A percentile compares a stretch with the other conserved stretches of the same genome.
phyloP scores from a whole-genome alignment of 2,113 vertebrate species.

The Oreocharis arfaki region DNA sequence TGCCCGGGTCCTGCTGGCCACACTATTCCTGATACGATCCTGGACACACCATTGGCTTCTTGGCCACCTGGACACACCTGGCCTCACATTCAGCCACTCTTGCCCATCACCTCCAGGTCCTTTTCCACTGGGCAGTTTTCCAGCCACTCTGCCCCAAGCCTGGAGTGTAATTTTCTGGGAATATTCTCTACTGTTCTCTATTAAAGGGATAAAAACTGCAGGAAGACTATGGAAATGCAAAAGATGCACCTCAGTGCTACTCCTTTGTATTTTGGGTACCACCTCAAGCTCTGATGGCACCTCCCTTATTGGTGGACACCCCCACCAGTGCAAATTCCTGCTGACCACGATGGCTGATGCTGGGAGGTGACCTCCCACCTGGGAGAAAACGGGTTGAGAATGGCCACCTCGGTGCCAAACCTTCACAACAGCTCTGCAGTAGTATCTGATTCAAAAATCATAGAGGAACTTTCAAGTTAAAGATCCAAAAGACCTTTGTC shows the following conservation, averaged over 20 bases:
- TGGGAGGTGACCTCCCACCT: not conserved
- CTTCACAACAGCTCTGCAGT: not conserved
- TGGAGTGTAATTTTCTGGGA: not conserved
- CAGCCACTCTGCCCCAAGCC: not conserved
- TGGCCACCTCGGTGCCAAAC: rapidly evolving
- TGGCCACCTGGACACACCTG: not conserved
- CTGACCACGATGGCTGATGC: not conserved
- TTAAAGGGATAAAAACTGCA: not conserved
- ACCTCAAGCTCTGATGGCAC: not conserved
- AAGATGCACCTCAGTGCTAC: not conserved
- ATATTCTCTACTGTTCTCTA: not conserved
- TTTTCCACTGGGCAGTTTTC: not conserved
- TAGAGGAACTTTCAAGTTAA: not conserved
- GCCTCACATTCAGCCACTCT: not conserved
- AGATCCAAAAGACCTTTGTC: not conserved
- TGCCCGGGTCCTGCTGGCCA: not conserved
- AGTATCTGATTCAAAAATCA: not conserved
- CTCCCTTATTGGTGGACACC: not conserved
- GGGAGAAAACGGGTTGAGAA: not conserved
- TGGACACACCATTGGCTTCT: not conserved
- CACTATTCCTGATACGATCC: not conserved
- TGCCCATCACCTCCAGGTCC: not conserved
- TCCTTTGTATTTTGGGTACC: not conserved
- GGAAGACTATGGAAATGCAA: not conserved
- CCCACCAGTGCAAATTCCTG: not conserved